Base-by-base conservation (phyloP, 2,888 invertebrate genomes). In the Coelinius sp. region DNA sequence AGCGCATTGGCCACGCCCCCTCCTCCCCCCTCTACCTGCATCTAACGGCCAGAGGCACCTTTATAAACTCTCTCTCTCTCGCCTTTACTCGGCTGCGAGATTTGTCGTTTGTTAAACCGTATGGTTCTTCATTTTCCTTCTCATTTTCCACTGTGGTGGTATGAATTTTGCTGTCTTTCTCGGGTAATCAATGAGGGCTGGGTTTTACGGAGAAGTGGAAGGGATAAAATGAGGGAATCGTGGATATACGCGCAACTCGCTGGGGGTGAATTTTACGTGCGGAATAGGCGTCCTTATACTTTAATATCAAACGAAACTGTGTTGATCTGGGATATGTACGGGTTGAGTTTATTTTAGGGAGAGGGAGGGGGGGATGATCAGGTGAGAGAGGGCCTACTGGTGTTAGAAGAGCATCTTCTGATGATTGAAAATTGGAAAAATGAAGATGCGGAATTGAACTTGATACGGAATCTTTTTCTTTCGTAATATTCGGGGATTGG, bases 91-190 rank as follows among this genome's bases (percentile, higher is more conserved):
- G 20, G 46, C 62, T 66, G 25, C 27, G 64, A 35, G 27, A 52
- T 62, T 66, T 67, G 31, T 46, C 65, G 56, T 56, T 14, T 59
- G n/a, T 46, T 49, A 20, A 49, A 66, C 27, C 35, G 44, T 66
- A 69, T 49, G 62, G 56, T 70, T 75, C 67, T 56, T 70, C 67
- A 41, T 65, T 65, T 68, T 41, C 31, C 78, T 77, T 79, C 80
- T 75, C 69, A 67, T 68, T 66, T 64, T 49, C 70, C 44, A 66
- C 67, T 73, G 69, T 63, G 73, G 35, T 31, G 24, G 31, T 66
- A 64, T 78, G 80, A 80, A 86, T 82, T 85, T 85, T 85, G 84
- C 87, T 84, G 86, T 87, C 86, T 87, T 87, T 85, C 87, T 87
- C 86, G 83, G 84, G 84, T 84, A 86, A 87, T 87, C 87, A 86